Conservation (phyloP, 2,797 vertebrate genomes). For the Austrolebias charrua region DNA sequence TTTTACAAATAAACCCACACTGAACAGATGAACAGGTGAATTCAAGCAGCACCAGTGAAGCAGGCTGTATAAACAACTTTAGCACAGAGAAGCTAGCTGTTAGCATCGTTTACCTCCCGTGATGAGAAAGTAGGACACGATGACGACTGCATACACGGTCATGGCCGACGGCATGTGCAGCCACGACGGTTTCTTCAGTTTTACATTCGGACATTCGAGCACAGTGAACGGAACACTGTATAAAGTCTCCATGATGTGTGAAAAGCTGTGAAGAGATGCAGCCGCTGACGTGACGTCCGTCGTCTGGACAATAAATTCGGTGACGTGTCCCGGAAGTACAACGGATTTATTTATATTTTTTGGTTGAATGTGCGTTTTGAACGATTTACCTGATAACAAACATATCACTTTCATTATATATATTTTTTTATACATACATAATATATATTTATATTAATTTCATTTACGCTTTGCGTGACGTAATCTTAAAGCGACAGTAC, state of each 20-base stretch:
- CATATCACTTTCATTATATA: rapidly evolving
- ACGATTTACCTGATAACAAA: not conserved
- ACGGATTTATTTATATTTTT: not conserved
- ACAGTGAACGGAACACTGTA: slow-evolving; percentile 89
- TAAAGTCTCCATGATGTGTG: slow-evolving; percentile 86
- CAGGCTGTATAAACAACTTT: too few species aligned
- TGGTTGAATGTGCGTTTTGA: not conserved
- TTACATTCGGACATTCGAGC: slow-evolving; percentile 95
- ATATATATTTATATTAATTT: not conserved
- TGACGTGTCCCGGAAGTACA: slow-evolving; percentile 82
- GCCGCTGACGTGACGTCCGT: not conserved
- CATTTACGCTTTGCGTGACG: not conserved
- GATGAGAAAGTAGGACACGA: slow-evolving; percentile 99
- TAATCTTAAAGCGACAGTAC: slow-evolving; percentile 1
- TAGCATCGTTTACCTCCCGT: slow-evolving; percentile 87
- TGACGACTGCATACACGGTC: slow-evolving; percentile 96
- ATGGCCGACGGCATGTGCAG: slow-evolving; percentile 98
- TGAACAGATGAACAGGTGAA: too few species aligned
- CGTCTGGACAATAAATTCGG: slow-evolving; percentile 36
- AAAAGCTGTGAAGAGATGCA: not conserved
- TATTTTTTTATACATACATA: too few species aligned
- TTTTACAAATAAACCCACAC: too few species aligned
- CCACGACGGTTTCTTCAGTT: slow-evolving; percentile 96
- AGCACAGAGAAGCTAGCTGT: rapidly evolving
- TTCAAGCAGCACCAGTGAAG: too few species aligned